Conservation (phyloP, 92 coral and sea anemone genomes). For the Phenganax marumi region DNA sequence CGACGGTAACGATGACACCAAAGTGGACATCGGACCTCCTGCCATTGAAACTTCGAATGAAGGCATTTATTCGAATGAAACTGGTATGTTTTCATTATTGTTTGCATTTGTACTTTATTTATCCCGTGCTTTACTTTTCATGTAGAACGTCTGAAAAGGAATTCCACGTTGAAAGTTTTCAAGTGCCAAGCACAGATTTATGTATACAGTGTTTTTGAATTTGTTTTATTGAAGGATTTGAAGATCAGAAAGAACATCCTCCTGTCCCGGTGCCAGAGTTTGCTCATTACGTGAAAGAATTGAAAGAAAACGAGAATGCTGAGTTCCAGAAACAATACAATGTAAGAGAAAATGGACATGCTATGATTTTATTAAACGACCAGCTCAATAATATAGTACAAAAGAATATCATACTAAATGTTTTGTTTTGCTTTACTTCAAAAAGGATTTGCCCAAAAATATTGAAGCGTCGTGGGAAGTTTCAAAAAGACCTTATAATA, state of each 20-base stretch:
- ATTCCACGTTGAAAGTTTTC: too few species aligned
- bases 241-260: not conserved
- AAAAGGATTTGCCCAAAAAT: slow-evolving; percentile 19
- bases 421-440: not conserved
- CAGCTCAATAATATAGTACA: too few species aligned
- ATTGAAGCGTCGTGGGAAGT: slow-evolving; percentile 7
- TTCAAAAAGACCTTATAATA: slow-evolving; percentile 4
- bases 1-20: not conserved
- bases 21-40: not conserved
- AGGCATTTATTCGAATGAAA: not conserved
- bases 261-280: slow-evolving; percentile 18
- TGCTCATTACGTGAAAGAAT: slow-evolving; percentile 30
- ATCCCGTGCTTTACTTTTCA: too few species aligned
- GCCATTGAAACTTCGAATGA: not conserved
- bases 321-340: slow-evolving; percentile 3
- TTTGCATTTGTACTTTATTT: too few species aligned
- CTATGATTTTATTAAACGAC: too few species aligned
- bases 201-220: too few species aligned
- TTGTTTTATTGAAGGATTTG: not conserved
- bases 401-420: not conserved
- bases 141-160: too few species aligned
- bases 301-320: slow-evolving; percentile 1
- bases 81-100: not conserved
- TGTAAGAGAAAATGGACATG: not conserved
- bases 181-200: too few species aligned